Conservation (phyloP, 2,113 vertebrate species). For the Menura novaehollandiae region DNA sequence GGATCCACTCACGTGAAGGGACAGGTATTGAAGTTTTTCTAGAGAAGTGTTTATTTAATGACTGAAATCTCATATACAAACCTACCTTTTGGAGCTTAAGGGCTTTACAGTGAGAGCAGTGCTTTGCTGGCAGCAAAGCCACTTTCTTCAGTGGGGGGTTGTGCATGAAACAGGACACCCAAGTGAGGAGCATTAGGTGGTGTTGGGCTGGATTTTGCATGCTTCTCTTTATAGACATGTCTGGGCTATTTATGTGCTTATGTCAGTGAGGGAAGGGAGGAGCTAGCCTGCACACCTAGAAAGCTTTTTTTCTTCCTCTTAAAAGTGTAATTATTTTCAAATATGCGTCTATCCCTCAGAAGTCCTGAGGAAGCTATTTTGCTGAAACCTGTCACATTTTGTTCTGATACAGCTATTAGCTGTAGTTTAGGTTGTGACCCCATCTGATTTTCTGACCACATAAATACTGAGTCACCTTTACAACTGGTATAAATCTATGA, state of each 20-base stretch:
- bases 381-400: not conserved
- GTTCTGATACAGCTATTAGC: not conserved
- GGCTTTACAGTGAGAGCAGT: not conserved
- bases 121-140: not conserved
- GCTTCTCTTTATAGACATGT: slow-evolving; percentile 34
- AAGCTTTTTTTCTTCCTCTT: not conserved
- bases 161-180: slow-evolving; percentile 11
- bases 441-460: not conserved
- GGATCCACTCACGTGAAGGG: slow-evolving; percentile 5
- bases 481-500: not conserved
- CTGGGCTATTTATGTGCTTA: slow-evolving; percentile 41
- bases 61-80: slow-evolving; percentile 5
- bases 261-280: not conserved
- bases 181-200: not conserved
- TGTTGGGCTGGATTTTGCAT: slow-evolving; percentile 34
- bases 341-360: not conserved
- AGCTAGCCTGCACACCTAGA: not conserved
- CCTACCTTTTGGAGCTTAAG: slow-evolving; percentile 15
- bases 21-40: slow-evolving; percentile 6
- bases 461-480: not conserved
- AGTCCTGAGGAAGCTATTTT: not conserved
- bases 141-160: not conserved
- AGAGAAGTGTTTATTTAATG: slow-evolving; percentile 44
- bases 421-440: not conserved
- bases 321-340: not conserved